Conservation (phyloP, 2,888 invertebrate genomes). For the Pasiphila rectangulata region DNA sequence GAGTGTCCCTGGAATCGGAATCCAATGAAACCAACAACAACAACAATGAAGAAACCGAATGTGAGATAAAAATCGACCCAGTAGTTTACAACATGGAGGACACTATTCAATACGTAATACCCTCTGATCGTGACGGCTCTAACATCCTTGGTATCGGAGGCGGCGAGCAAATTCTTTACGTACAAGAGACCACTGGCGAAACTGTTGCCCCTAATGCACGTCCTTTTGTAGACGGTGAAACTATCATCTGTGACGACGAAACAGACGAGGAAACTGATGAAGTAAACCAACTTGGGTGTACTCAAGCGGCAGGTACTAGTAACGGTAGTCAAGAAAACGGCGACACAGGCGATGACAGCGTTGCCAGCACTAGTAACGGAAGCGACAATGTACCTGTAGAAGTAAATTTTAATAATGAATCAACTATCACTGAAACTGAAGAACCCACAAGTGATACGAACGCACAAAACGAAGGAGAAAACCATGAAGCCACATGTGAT, state of each 20-base stretch:
- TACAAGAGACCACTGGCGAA: background rate
- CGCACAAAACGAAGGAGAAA: no score
- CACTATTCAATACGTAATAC: constrained; percentile 12
- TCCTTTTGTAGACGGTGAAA: background rate
- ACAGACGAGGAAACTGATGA: no score
- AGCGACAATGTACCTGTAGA: no score
- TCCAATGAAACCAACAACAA: background rate
- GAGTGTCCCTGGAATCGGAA: background rate
- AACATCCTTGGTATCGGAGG: no score
- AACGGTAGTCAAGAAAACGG: no score
- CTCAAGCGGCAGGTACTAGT: no score
- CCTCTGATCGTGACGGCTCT: background rate
- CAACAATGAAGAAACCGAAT: constrained; percentile 4
- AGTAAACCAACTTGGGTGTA: no score
- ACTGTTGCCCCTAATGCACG: background rate
- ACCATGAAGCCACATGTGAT: background rate
- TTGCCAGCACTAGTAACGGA: no score
- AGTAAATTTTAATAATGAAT: no score
- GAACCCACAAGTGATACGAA: no score
- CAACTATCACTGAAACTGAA: background rate
- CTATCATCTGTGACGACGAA: no score
- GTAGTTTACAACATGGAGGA: constrained; percentile 17
- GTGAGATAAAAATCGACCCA: constrained; percentile 12
- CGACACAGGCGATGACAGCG: no score
- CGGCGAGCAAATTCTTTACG: constrained; percentile 2